These are phyloP conservation scores for Aldrovandia affinis DNA, from an alignment of 2,797 vertebrate genomes.

Conservation along the genomic window DNA sequence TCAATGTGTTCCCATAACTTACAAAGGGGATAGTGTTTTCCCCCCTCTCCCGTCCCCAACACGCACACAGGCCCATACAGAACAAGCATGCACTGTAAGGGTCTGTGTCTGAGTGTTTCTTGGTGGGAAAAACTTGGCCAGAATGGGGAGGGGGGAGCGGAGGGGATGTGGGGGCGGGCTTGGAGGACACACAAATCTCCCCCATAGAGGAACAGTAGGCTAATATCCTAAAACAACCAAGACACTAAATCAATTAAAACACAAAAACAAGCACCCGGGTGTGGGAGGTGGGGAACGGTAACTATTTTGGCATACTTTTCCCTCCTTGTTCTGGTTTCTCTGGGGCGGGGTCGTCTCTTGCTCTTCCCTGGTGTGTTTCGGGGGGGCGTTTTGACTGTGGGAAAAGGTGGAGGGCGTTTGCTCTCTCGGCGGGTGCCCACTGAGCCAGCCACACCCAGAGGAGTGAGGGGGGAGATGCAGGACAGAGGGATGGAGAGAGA, in stretches of 20 bases:
- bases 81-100: constrained; percentile 63
- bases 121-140: constrained; percentile 67
- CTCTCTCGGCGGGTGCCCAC: constrained; percentile 19
- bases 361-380: background rate
- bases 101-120: constrained; percentile 61
- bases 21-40: constrained; percentile 72
- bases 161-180: constrained; percentile 56
- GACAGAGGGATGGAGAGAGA: background rate
- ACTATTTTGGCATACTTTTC: background rate
- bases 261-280: constrained; percentile 51
- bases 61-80: constrained; percentile 37
- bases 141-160: constrained; percentile 56
- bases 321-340: constrained; percentile 53
- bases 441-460: constrained; percentile 54
- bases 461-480: background rate
- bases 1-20: constrained; percentile 91
- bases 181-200: constrained; percentile 63
- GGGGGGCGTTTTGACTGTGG: background rate
- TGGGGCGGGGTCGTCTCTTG: background rate
- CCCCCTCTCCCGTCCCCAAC: constrained; percentile 54
- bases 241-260: constrained; percentile 66
- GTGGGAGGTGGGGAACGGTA: constrained; percentile 35
- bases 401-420: background rate
- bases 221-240: constrained; percentile 68
- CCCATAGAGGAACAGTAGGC: constrained; percentile 65